Conservation (phyloP, 2,888 invertebrate species). For the Hydropsyche betteni region DNA sequence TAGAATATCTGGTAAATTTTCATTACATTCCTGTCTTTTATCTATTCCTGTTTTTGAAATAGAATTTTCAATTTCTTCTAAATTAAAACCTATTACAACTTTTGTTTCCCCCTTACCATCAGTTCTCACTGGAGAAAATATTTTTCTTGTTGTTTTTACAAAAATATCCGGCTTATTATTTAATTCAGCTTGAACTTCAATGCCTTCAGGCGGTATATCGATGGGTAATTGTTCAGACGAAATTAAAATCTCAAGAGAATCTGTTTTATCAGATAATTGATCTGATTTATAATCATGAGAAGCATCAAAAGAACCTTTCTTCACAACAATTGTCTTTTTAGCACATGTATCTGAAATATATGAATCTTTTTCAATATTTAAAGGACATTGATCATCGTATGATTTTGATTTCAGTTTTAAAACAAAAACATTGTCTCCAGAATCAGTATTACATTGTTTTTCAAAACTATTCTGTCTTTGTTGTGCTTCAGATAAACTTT, state of each 20-base stretch:
- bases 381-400: slow-evolving; percentile 35
- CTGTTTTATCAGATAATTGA: slow-evolving; percentile 48
- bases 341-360: slow-evolving; percentile 14
- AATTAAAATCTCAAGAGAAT: slow-evolving; percentile 49
- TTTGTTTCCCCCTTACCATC: slow-evolving; percentile 66
- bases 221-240: slow-evolving; percentile 50
- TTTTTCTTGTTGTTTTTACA: slow-evolving; percentile 81
- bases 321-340: slow-evolving; percentile 37
- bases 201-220: slow-evolving; percentile 48
- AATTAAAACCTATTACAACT: slow-evolving; percentile 64
- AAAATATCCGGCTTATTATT: slow-evolving; percentile 72
- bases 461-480: slow-evolving; percentile 49
- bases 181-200: slow-evolving; percentile 59
- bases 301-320: slow-evolving; percentile 47
- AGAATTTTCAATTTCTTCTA: slow-evolving; percentile 58
- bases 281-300: slow-evolving; percentile 38
- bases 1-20: slow-evolving; percentile 50
- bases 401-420: slow-evolving; percentile 57
- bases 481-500: slow-evolving; percentile 62
- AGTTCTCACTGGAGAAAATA: slow-evolving; percentile 76
- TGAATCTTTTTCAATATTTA: slow-evolving; percentile 40
- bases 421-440: slow-evolving; percentile 57
- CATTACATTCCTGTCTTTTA: slow-evolving; percentile 52
- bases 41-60: slow-evolving; percentile 53
- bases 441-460: slow-evolving; percentile 49